Base-by-base conservation (phyloP, 23 tunicate species). In the Corella eumyota region DNA sequence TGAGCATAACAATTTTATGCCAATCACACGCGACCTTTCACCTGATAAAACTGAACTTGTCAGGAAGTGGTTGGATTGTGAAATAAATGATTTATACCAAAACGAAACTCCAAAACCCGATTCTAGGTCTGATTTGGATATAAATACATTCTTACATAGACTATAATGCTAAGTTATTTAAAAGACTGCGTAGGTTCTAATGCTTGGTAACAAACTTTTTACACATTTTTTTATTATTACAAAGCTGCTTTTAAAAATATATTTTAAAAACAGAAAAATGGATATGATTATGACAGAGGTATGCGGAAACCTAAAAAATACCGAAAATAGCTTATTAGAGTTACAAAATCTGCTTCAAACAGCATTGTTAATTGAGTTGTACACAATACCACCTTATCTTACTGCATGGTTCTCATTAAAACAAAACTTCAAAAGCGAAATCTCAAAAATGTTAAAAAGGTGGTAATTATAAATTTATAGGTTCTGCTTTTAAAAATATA, bases 1-100 rank as follows among this genome's bases (percentile, higher is more conserved):
- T 30, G 64, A 74, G 22, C 80, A 74, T 53, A 70, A 70, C 48
- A 64, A 74, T 47, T 74, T 74, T 36, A 74, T 74, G 80, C 80
- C 80, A 2, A 52, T 44, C 17, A 74, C 80, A 20, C 60, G 80
- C 15, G 80, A 74, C 44, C 36, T 74, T 27, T 74, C 80, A 24
- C 71, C 64, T 4, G 80, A 74, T 54, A 74, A 74, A 50, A 74
- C 80, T 2, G 71, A 64, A 53, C 9, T 74, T 4, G 60, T 74
- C 1, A 34, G 80, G 31, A 52, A 50, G 24, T 74, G 70, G 71
- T 23, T 74, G 27, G 71, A 52, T 2, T 74, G 80, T 38, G 80
- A 74, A 62, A 37, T 64, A 40, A 64, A 56, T 17, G 80, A 66
- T 2, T 21, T 23, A 1, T 23, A 6, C 46, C 28, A 68, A 32